phyloP scores from a whole-genome alignment of 2,113 vertebrate genomes.

The Morone chrysops region DNA sequence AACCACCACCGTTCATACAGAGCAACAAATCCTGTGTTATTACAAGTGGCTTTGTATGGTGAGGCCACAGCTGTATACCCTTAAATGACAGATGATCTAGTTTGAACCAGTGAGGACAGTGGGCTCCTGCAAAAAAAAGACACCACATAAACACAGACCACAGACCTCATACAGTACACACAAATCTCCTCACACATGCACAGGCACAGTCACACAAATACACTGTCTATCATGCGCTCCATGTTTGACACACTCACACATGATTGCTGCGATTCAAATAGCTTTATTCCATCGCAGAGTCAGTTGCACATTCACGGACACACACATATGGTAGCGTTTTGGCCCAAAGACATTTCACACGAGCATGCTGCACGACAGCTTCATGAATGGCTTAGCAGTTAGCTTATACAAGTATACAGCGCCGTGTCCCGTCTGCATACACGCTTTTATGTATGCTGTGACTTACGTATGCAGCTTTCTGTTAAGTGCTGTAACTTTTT shows the following conservation, averaged over 20 bases:
- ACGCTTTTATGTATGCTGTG: constrained; percentile 30
- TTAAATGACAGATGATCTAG: constrained; percentile 65
- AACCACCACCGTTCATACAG: constrained; percentile 19
- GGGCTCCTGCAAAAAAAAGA: constrained; percentile 24
- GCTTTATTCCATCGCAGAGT: constrained; percentile 4
- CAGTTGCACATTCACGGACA: constrained; percentile 19
- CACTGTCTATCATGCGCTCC: background rate
- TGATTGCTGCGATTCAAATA: constrained; percentile 28
- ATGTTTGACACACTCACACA: background rate
- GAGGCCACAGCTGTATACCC: constrained; percentile 47
- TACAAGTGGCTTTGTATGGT: constrained; percentile 58
- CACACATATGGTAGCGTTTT: constrained; percentile 30
- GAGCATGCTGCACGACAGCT: background rate
- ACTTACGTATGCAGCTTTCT: constrained; percentile 2
- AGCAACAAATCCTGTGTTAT: constrained; percentile 48
- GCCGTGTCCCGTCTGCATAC: constrained; percentile 28
- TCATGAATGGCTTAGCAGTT: constrained; percentile 12
- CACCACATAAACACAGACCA: constrained; percentile 41
- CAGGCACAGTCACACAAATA: constrained; percentile 11
- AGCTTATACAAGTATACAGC: constrained; percentile 14
- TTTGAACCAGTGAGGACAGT: constrained; percentile 67
- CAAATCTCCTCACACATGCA: constrained; percentile 15
- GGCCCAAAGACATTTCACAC: constrained; percentile 25
- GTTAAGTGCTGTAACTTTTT: constrained; percentile 34
- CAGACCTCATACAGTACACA: constrained; percentile 36